These are phyloP conservation scores for Aspidiotus destructor DNA, from an alignment of 2,888 invertebrate genomes.

Conservation along the genomic window DNA sequence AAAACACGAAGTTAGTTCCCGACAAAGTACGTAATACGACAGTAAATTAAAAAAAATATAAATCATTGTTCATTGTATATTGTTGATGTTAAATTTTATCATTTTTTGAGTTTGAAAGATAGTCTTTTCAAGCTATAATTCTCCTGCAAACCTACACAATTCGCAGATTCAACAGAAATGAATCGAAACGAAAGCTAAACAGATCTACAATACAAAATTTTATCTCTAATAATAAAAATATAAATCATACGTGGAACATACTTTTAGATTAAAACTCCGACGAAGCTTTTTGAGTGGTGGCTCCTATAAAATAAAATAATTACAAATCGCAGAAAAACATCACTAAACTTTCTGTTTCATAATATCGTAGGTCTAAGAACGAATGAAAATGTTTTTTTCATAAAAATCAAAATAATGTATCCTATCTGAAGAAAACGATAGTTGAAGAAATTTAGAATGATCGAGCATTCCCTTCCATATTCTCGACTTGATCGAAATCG, in stretches of 20 bases:
- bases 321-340: no score
- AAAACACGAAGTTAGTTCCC: neutral
- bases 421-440: no score
- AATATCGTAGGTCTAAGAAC: no score
- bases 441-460: no score
- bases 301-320: no score
- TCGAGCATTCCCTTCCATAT: no score
- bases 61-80: neutral
- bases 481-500: no score
- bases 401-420: no score
- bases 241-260: neutral
- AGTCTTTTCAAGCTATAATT: neutral
- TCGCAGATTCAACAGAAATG: neutral
- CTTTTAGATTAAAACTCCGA: neutral
- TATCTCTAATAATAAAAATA: neutral
- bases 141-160: neutral
- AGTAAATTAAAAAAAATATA: neutral
- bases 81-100: neutral
- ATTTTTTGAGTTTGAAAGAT: neutral
- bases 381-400: no score
- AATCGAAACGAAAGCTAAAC: neutral
- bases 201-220: neutral
- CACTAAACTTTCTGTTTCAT: no score
- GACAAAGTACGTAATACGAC: neutral
- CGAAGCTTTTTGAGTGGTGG: neutral